These are phyloP conservation scores for Spodoptera litura DNA, from an alignment of 1,140 invertebrate species.

Conservation along the genomic window DNA sequence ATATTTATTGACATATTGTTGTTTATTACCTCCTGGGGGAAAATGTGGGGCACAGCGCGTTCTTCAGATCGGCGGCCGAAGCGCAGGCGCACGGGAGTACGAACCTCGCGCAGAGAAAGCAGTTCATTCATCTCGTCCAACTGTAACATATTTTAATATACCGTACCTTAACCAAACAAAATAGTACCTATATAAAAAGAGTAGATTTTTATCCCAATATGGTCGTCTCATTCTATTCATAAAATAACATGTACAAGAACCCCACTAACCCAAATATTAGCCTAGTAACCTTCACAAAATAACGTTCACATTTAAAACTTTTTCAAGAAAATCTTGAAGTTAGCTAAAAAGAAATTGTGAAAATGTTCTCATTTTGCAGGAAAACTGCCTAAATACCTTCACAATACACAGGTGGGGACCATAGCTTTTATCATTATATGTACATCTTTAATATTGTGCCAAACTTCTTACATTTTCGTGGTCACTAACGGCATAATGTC, in stretches of 20 bases:
- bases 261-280: neutral
- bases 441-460: conserved; percentile 6
- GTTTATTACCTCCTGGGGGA: conserved; percentile 79
- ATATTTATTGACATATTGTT: neutral
- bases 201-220: neutral
- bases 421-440: conserved; percentile 29
- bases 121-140: conserved; percentile 82
- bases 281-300: neutral
- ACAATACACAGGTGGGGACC: conserved; percentile 15
- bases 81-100: conserved; percentile 84
- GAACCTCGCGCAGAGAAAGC: conserved; percentile 75
- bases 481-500: conserved; percentile 6
- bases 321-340: neutral
- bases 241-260: too few relatives aligned
- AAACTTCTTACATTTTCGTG: conserved; percentile 17
- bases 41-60: conserved; percentile 82
- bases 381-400: conserved; percentile 19
- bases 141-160: conserved; percentile 53
- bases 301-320: neutral
- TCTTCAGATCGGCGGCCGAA: conserved; percentile 84
- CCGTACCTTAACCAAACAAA: neutral
- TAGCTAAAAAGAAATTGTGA: conserved; percentile 1
- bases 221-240: too few relatives aligned
- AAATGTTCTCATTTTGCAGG: conserved; percentile 10
- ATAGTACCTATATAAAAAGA: too few relatives aligned